phyloP scores from a whole-genome alignment of 1,140 invertebrate species.

The Grapholita molesta region DNA sequence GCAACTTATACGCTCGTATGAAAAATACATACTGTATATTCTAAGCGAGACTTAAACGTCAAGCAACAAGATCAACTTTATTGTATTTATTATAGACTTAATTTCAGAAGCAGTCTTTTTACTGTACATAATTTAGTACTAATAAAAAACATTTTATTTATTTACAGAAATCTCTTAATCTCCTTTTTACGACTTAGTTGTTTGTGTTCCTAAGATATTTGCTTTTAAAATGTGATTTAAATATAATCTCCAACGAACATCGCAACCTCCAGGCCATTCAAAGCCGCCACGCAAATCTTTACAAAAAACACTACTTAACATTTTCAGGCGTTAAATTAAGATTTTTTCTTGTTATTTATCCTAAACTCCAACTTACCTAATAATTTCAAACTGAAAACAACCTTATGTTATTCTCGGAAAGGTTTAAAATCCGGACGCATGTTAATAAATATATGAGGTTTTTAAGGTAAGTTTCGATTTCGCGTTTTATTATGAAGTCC shows the following conservation, averaged over 20 bases:
- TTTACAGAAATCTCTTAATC: neutral
- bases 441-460: neutral
- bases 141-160: too few species aligned
- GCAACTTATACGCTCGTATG: too few species aligned
- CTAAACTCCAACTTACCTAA: neutral
- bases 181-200: neutral
- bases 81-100: too few species aligned
- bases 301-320: slow-evolving; percentile 13
- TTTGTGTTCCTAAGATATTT: neutral
- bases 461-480: neutral
- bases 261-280: neutral
- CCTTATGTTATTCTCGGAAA: neutral
- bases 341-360: neutral
- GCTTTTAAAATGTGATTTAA: neutral
- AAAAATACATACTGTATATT: too few species aligned
- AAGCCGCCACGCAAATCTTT: neutral
- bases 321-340: slow-evolving; percentile 6
- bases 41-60: too few species aligned
- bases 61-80: too few species aligned
- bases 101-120: too few species aligned
- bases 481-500: slow-evolving; percentile 1
- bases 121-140: too few species aligned
- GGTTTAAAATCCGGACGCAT: neutral
- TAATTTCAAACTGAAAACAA: neutral
- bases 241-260: neutral